phyloP scores from a whole-genome alignment of 2,797 vertebrate species.

The Rhinichthys osculus region DNA sequence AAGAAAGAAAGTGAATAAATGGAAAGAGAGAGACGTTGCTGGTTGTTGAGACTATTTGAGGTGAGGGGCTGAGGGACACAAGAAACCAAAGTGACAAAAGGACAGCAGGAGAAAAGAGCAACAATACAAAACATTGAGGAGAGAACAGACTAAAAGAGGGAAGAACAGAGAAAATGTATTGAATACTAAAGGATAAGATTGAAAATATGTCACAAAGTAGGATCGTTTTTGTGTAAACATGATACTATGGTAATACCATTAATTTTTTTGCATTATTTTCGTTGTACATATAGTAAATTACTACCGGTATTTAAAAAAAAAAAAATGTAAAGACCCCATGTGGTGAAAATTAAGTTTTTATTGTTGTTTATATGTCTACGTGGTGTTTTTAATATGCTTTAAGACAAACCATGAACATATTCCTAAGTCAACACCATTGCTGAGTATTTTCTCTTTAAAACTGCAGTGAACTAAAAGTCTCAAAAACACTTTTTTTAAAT shows the following conservation, averaged over 20 bases:
- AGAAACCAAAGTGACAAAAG: background rate
- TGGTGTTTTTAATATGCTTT: no score
- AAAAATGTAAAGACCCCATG: no score
- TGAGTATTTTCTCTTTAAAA: no score
- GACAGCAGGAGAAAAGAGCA: background rate
- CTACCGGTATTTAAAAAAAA: no score
- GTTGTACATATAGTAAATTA: background rate
- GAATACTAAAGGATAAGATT: background rate
- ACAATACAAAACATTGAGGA: conserved; percentile 1
- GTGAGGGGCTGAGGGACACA: background rate
- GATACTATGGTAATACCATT: background rate
- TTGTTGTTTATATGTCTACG: no score
- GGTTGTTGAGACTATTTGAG: conserved; percentile 1
- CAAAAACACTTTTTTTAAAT: no score
- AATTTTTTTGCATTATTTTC: background rate
- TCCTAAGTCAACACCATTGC: no score
- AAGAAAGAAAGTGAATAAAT: background rate
- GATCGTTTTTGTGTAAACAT: background rate
- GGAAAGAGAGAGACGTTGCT: background rate
- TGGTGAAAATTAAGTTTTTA: no score
- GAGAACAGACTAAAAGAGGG: conserved; percentile 3
- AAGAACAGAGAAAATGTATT: background rate
- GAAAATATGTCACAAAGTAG: background rate
- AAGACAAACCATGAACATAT: no score
- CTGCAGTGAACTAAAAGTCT: no score